Evolutionary conservation across 2,797 vertebrate species (phyloP), one percentile per base, ranked within the genome.

Genomic region (Enteromius afrohamiltoni): DNA sequence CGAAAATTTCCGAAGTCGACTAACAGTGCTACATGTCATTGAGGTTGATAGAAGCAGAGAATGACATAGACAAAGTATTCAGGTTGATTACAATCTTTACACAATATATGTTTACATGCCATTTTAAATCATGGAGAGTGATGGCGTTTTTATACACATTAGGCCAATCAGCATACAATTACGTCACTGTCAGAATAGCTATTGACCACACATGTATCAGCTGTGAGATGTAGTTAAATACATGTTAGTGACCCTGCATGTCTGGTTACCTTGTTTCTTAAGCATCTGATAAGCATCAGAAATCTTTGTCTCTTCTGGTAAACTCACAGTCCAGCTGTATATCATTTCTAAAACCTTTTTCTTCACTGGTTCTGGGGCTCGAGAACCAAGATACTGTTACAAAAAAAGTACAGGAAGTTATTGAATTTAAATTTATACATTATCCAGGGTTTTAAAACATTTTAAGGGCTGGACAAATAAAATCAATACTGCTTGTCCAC

Each of bases 281-380:
- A 99, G 94, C 97, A 99, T 99, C 90, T 97, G 96, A 92, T 99
- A 99, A 51, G 98, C 98, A 45, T 99, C 98, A 0, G 94, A 90
- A 29, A 99, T 97, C 93, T 99, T 99, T 85, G 95, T 94, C 86
- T 99, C 98, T 6, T 97, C 95, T 1, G 97, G 96, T 79, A 99
- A 91, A 37, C 91, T 94, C 17, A 97, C 62, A 0, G 96, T 99
- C 98, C 98, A 99, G 92, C 96, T 96, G 91, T 95, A 99, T 89
- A 99, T 96, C 77, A 99, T 92, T 91, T 99, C 97, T 85, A 99
- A 85, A 87, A 99, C 96, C 89, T 98, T 99, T 82, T 93, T 96
- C 93, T 99, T 99, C 85, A 99, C 97, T 37, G 95, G 94, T 55
- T 98, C 97, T 4, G 98, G 94, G 26, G 98, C 96, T 47, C 97